A percentile compares a stretch with the other conserved stretches of the same genome.
Conservation (phyloP, 2,888 invertebrate genomes). For the Busseola fusca region DNA sequence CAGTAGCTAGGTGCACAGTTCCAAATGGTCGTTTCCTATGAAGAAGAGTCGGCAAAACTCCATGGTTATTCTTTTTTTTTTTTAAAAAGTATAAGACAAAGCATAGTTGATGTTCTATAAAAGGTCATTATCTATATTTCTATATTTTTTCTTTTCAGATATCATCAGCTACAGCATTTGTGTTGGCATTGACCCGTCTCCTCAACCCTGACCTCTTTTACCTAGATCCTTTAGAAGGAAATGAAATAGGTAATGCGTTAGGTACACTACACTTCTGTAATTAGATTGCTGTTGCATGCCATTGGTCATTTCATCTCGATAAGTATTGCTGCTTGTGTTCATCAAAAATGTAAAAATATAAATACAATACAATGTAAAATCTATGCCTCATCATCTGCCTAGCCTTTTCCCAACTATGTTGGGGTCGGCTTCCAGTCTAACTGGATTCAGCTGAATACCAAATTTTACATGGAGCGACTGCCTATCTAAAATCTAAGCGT, state of each 20-base stretch:
- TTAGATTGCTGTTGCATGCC: constrained; percentile 44
- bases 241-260: constrained; percentile 73
- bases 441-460: too few species aligned
- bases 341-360: not conserved
- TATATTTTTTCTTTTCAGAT: constrained; percentile 70
- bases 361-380: not conserved
- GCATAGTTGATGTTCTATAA: not conserved
- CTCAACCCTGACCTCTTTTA: constrained; percentile 80
- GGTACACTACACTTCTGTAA: constrained; percentile 35
- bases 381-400: too few species aligned
- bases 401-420: too few species aligned
- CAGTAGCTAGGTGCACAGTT: too few species aligned
- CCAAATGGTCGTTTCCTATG: too few species aligned
- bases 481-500: too few species aligned
- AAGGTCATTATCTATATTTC: not conserved
- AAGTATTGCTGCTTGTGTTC: constrained; percentile 7
- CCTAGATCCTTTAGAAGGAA: constrained; percentile 73
- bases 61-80: too few species aligned
- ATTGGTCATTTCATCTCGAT: constrained; percentile 18
- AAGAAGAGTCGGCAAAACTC: too few species aligned
- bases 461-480: too few species aligned
- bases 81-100: constrained; percentile 1
- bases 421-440: too few species aligned
- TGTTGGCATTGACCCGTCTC: constrained; percentile 77
- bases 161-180: constrained; percentile 83